Percentiles rank a stretch among this genome's conserved stretches.
Conservation (phyloP, 2,888 invertebrate species). For the Bursaphelenchus okinawaensis region DNA sequence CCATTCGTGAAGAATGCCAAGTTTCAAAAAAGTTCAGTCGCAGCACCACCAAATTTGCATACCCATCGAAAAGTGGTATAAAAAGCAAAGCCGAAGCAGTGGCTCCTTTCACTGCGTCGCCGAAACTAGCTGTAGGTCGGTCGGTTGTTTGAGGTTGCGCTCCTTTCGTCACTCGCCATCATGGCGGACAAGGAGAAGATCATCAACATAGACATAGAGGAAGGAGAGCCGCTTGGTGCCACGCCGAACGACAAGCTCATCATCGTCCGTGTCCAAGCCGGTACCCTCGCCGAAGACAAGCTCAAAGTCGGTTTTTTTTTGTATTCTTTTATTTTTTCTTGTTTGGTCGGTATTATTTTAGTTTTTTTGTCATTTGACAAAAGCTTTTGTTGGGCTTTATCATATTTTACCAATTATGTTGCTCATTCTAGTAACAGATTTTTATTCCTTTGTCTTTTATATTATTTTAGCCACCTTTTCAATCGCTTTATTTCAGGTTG, state of each 20-base stretch:
- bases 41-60: background rate
- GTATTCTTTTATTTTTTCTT: too few relatives aligned
- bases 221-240: slow-evolving; percentile 51
- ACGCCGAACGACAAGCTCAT: slow-evolving; percentile 49
- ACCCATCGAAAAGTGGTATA: background rate
- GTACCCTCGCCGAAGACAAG: slow-evolving; percentile 47
- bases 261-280: slow-evolving; percentile 43
- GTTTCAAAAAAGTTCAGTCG: background rate
- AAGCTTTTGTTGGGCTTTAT: background rate
- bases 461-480: too few relatives aligned
- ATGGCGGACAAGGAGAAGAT: background rate
- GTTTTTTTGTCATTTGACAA: background rate
- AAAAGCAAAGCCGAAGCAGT: background rate
- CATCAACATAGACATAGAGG: slow-evolving; percentile 44
- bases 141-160: background rate
- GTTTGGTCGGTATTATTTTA: background rate
- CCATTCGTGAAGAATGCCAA: too few relatives aligned
- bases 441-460: background rate
- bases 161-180: background rate
- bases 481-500: slow-evolving; percentile 38
- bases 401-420: background rate
- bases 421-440: background rate
- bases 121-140: background rate
- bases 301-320: slow-evolving; percentile 38
- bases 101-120: background rate